A percentile compares a stretch with the other conserved stretches of the same genome.
Evolutionary conservation across 2,113 vertebrate genomes (phyloP).

Genomic region (Prunella fulvescens): DNA sequence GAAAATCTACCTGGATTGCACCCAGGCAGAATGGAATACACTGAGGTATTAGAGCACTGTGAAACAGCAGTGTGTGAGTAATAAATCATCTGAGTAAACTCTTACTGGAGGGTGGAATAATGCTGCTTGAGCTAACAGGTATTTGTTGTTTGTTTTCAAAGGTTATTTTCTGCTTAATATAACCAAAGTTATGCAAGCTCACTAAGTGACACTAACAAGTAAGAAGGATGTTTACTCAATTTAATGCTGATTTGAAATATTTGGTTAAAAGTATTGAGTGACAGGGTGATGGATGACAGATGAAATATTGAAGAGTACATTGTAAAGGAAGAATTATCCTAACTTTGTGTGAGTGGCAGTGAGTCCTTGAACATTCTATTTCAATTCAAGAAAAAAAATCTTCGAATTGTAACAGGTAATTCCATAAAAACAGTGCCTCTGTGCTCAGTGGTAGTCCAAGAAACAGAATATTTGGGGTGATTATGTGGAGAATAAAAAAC

Average conservation of each 20-base stretch:
- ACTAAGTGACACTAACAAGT: neutral
- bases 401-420: neutral
- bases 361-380: neutral
- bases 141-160: neutral
- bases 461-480: neutral
- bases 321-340: neutral
- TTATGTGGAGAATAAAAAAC: neutral
- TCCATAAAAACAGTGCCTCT: neutral
- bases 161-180: neutral
- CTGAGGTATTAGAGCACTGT: neutral
- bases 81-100: neutral
- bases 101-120: neutral
- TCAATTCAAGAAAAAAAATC: neutral
- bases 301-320: neutral
- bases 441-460: neutral
- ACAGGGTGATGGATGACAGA: neutral
- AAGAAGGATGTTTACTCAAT: neutral
- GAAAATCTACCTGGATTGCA: neutral
- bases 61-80: neutral
- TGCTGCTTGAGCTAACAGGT: neutral
- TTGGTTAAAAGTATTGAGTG: neutral
- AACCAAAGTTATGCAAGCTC: neutral
- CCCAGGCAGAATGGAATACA: neutral
- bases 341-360: neutral
- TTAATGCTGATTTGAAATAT: neutral